These are phyloP conservation scores for Tetragonula carbonaria DNA, from an alignment of 2,888 invertebrate genomes.

Conservation along the genomic window DNA sequence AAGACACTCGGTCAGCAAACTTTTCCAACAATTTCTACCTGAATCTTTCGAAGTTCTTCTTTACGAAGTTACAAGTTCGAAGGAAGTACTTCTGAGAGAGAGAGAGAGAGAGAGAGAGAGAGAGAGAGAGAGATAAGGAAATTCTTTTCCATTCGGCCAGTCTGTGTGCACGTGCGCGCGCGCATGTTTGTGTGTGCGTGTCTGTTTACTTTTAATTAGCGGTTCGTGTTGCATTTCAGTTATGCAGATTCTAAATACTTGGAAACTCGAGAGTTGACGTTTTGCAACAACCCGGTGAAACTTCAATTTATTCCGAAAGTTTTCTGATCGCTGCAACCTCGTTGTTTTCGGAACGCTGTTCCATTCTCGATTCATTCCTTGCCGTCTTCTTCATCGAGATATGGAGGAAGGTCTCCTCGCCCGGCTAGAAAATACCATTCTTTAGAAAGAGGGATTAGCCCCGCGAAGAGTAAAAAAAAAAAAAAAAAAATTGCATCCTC, in stretches of 20 bases:
- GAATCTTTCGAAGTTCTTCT: not conserved
- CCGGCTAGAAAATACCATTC: not conserved
- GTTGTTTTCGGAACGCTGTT: not conserved
- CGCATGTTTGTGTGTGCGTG: too few relatives aligned
- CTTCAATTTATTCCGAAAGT: constrained; percentile 27
- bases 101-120: not conserved
- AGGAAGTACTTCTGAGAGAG: not conserved
- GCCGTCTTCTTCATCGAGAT: not conserved
- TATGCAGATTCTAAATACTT: constrained; percentile 9
- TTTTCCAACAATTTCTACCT: not conserved
- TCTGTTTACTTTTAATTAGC: constrained; percentile 8
- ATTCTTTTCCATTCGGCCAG: not conserved
- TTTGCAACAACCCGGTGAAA: not conserved
- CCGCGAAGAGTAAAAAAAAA: not conserved
- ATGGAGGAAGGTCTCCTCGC: not conserved
- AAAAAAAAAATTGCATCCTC: not conserved
- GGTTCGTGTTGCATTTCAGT: not conserved
- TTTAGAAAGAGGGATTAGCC: not conserved
- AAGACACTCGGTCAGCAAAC: not conserved
- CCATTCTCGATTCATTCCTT: not conserved
- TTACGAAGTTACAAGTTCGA: not conserved
- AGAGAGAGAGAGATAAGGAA: not conserved
- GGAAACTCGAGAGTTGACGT: not conserved
- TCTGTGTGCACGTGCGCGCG: not conserved
- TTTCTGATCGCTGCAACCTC: constrained; percentile 18